Percentiles rank a stretch among this genome's conserved stretches.
These are phyloP conservation scores for Tiliacea citrago DNA, from an alignment of 2,888 invertebrate species.

Conservation along the genomic window DNA sequence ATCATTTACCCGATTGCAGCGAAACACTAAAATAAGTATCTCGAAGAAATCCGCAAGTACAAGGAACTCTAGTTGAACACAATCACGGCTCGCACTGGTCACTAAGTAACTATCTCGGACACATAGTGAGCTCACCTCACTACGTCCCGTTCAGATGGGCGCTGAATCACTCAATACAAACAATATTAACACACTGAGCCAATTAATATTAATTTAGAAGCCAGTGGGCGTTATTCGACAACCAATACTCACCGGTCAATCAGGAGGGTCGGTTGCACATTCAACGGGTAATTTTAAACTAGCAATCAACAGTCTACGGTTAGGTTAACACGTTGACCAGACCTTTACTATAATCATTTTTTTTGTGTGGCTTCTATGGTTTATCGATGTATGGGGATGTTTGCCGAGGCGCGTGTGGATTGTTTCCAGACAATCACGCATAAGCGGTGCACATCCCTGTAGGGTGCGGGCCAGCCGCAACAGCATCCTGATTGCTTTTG, in stretches of 20 bases:
- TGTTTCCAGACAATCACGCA: no score
- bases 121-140: constrained; percentile 56
- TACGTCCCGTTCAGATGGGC: constrained; percentile 32
- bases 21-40: background rate
- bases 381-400: no score
- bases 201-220: constrained; percentile 75
- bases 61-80: constrained; percentile 22
- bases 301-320: background rate
- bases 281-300: constrained; percentile 16
- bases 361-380: no score
- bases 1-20: constrained; percentile 13
- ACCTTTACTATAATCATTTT: background rate
- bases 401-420: no score
- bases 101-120: constrained; percentile 38
- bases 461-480: no score
- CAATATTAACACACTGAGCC: constrained; percentile 64
- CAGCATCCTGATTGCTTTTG: no score
- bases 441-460: no score
- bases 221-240: constrained; percentile 69
- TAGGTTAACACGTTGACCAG: background rate
- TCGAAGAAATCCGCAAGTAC: background rate
- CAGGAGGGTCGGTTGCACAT: constrained; percentile 34
- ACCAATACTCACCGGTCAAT: constrained; percentile 40
- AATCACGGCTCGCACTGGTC: constrained; percentile 41
- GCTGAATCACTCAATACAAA: constrained; percentile 64